Percentiles rank a stretch among this genome's conserved stretches.
Conservation (phyloP, 2,888 invertebrate genomes). For the Drosophila neonasuta region DNA sequence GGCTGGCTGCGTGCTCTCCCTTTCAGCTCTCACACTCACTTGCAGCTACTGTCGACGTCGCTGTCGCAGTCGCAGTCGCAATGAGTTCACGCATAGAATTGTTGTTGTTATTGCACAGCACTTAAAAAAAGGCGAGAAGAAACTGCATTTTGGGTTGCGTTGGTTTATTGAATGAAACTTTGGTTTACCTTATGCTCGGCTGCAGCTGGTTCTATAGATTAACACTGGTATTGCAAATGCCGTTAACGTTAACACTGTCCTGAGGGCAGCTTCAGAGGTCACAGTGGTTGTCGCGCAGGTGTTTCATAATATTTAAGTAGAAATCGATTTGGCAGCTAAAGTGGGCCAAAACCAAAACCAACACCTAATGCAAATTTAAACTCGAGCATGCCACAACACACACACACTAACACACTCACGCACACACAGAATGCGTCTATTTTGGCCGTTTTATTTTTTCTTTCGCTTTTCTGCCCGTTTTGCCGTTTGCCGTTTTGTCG, state of each 20-base stretch:
- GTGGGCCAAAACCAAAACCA: constrained; percentile 41
- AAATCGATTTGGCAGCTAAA: constrained; percentile 63
- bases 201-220: constrained; percentile 15
- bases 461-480: constrained; percentile 7
- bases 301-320: constrained; percentile 69
- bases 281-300: constrained; percentile 37
- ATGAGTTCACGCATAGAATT: constrained; percentile 5
- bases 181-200: constrained; percentile 43
- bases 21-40: constrained; percentile 31
- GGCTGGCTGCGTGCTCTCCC: constrained; percentile 16
- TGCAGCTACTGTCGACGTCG: constrained; percentile 11
- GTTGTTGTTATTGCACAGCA: constrained; percentile 12
- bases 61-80: constrained; percentile 4
- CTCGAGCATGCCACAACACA: constrained; percentile 16
- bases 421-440: constrained; percentile 8
- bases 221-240: constrained; percentile 1
- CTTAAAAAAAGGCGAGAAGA: neutral
- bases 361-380: constrained; percentile 50
- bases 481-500: neutral
- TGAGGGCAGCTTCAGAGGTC: constrained; percentile 38
- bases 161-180: constrained; percentile 18
- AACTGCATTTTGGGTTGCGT: constrained; percentile 12
- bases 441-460: constrained; percentile 30
- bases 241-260: constrained; percentile 30
- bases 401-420: constrained; percentile 8